Evolutionary conservation across 2,888 invertebrate genomes (phyloP), one percentile per base, ranked within the genome.

Genomic region (Andrena hattorfiana): DNA sequence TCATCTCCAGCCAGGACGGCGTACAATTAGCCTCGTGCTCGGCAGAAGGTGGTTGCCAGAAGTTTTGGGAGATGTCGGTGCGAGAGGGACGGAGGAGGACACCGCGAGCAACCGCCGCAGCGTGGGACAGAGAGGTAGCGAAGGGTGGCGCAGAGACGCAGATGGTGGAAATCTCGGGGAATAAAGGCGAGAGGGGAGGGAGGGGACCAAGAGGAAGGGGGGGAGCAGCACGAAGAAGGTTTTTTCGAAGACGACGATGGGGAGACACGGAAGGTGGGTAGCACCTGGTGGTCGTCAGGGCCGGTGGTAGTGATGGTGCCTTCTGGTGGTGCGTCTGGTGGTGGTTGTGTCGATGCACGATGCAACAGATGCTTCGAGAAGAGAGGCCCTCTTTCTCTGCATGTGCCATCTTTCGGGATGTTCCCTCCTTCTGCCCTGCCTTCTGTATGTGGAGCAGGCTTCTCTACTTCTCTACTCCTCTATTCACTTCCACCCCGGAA

Each of bases 331-430:
- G 81, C 68, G 75, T 69, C 69, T 80, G 79, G 67, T 72, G 70
- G 74, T 79, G 77, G 75, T 84, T 77, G 71, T 84, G 75, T 83
- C 75, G 85, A 83, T 89, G 86, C 78, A 83, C 89, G 91, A 92
- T 90, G 92, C 92, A 93, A 93, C 93, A 93, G 93, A 93, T 93
- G 93, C 93, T 91, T 75, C 83, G 81, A 77, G 35, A 32, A 77
- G 81, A 68, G 69, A 49, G 64, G 28, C 49, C 80, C 83, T 85
- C 87, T 84, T 87, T 83, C 83, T 82, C 84, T 83, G 86, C 86
- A 83, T 89, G 86, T 85, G 85, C 81, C 88, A 88, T 88, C 90
- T 88, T 90, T 89, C 85, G 84, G 89, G 88, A 87, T 89, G 84
- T 80, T 87, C 79, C 87, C 67, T 70, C 80, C 76, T 78, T 5